Evolutionary conservation across 1,140 invertebrate genomes (phyloP).

Genomic region (Tetramorium simillimum): DNA sequence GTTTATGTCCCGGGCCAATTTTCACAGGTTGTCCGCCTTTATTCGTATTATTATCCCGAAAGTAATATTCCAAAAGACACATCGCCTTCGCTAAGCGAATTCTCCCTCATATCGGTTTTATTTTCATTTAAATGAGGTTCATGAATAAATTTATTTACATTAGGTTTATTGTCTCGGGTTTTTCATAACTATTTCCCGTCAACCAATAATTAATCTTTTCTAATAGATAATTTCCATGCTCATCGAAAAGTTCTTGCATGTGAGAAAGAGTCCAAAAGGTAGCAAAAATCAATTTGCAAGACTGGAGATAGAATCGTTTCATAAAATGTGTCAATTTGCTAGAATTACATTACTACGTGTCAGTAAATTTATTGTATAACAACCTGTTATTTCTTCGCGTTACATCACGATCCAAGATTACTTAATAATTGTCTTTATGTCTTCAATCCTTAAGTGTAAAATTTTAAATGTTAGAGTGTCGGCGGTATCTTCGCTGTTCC

Average conservation of each 20-base stretch:
- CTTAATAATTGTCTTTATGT: neutral
- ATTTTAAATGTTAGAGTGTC: neutral
- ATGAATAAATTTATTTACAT: conserved; percentile 55
- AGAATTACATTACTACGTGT: neutral
- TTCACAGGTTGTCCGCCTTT: conserved; percentile 52
- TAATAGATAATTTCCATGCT: neutral
- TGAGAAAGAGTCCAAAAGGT: neutral
- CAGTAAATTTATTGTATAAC: neutral
- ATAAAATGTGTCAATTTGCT: neutral
- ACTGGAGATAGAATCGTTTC: neutral
- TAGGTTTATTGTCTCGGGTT: conserved; percentile 22
- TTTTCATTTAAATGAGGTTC: conserved; percentile 56
- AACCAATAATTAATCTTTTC: neutral
- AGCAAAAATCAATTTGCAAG: neutral
- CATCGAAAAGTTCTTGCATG: neutral
- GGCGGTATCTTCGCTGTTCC: neutral
- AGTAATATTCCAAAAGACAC: conserved; percentile 55
- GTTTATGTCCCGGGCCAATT: conserved; percentile 58
- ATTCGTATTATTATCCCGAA: conserved; percentile 61
- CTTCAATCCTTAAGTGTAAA: neutral
- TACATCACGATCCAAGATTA: neutral
- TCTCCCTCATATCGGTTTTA: conserved; percentile 42
- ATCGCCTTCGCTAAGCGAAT: conserved; percentile 51
- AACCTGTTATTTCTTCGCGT: neutral
- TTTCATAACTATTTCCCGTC: conserved; percentile 13